These are phyloP conservation scores for Pseudopleuronectes americanus DNA, from an alignment of 2,797 vertebrate species.

Conservation along the genomic window DNA sequence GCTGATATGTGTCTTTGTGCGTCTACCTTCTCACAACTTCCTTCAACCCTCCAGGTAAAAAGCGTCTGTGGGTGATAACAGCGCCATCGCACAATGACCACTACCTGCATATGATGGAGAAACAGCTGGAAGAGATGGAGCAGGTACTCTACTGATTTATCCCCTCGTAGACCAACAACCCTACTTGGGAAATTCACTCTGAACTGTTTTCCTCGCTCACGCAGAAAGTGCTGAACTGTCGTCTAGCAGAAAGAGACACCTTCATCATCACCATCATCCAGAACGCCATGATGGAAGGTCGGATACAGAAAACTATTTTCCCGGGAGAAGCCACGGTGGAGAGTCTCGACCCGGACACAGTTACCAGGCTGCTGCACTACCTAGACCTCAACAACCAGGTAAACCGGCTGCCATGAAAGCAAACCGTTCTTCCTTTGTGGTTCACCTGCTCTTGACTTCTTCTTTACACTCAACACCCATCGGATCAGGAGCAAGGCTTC, in stretches of 20 bases:
- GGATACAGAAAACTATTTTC: constrained; percentile 78
- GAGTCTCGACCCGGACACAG: constrained; percentile 79
- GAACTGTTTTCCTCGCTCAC: neutral
- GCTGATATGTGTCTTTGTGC: constrained; percentile 1
- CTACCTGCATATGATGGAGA: constrained; percentile 87
- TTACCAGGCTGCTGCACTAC: constrained; percentile 82
- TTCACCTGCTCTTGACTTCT: neutral
- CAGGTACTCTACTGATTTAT: constrained; percentile 54
- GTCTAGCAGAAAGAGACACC: constrained; percentile 84
- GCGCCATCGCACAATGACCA: constrained; percentile 79
- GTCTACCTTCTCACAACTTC: neutral
- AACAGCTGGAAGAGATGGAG: constrained; percentile 82
- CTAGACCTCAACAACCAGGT: constrained; percentile 77
- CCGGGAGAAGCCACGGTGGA: constrained; percentile 79
- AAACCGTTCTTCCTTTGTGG: neutral
- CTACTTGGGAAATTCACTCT: neutral
- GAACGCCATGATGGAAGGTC: constrained; percentile 88
- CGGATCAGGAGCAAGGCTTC: constrained; percentile 77
- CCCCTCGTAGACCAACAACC: neutral
- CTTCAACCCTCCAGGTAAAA: constrained; percentile 68
- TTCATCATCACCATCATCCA: constrained; percentile 85
- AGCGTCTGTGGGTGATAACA: constrained; percentile 85
- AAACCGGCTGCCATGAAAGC: neutral
- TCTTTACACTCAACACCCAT: neutral
- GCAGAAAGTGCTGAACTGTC: constrained; percentile 80